Percentiles rank a stretch among this genome's conserved stretches.
Evolutionary conservation across 2,797 vertebrate species (phyloP).

Genomic region (Arremon brunneinucha): DNA sequence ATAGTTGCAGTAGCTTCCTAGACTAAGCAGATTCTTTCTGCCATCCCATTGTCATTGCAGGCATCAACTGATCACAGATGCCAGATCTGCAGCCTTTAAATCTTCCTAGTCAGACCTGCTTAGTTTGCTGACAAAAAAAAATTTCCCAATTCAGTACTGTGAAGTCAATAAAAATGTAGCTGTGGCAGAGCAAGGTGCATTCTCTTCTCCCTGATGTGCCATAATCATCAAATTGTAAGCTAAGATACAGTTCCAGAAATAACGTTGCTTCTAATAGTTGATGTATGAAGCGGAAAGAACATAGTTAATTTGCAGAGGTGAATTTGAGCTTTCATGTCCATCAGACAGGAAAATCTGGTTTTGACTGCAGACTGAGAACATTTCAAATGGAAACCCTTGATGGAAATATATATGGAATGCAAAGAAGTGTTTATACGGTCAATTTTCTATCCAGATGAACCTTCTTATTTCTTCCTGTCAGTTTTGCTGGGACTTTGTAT

Average conservation of each 20-base stretch:
- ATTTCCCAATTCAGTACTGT: neutral
- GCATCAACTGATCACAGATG: neutral
- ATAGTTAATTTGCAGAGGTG: slow-evolving; percentile 55
- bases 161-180: slow-evolving; percentile 43
- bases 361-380: slow-evolving; percentile 23
- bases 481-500: neutral
- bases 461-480: slow-evolving; percentile 13
- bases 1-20: neutral
- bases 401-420: slow-evolving; percentile 2
- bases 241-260: slow-evolving; percentile 50
- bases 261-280: slow-evolving; percentile 36
- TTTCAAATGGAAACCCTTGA: neutral
- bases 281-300: slow-evolving; percentile 61
- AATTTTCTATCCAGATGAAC: slow-evolving; percentile 25
- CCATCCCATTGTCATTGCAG: neutral
- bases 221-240: slow-evolving; percentile 49
- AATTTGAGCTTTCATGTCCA: slow-evolving; percentile 56
- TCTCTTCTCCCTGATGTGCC: slow-evolving; percentile 32
- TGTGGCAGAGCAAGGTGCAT: slow-evolving; percentile 15
- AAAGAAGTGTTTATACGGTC: neutral
- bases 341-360: slow-evolving; percentile 66
- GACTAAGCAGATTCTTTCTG: neutral
- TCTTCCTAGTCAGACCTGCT: neutral
- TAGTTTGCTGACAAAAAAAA: slow-evolving; percentile 31
- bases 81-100: neutral